Evolutionary conservation across 2,113 vertebrate genomes (phyloP).

Genomic region (Pycnonotus jocosus): DNA sequence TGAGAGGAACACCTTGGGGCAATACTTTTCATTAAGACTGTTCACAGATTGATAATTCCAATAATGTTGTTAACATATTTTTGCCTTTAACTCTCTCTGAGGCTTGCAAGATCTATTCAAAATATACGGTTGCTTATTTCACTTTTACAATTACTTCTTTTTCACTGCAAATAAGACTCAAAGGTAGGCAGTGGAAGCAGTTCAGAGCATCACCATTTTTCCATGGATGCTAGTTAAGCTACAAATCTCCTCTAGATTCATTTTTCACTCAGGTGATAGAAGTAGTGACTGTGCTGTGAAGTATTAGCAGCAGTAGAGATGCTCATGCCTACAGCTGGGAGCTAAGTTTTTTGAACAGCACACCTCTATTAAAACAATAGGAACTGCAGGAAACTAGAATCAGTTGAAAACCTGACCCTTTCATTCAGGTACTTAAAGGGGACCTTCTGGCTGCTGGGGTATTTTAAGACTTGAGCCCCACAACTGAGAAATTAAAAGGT

Average conservation of each 20-base stretch:
- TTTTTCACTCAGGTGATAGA: background rate
- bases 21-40: background rate
- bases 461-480: slow-evolving; percentile 4
- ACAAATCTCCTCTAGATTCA: background rate
- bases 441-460: background rate
- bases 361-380: slow-evolving; percentile 41
- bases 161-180: background rate
- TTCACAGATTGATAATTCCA: background rate
- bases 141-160: background rate
- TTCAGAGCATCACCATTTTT: background rate
- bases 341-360: slow-evolving; percentile 23
- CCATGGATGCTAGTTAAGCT: background rate
- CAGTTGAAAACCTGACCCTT: slow-evolving; percentile 31
- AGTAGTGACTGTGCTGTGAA: slow-evolving; percentile 24
- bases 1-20: background rate
- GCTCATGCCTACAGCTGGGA: slow-evolving; percentile 8
- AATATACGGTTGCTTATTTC: background rate
- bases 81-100: background rate
- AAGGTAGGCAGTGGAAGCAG: background rate
- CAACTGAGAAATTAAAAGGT: slow-evolving; percentile 43
- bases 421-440: background rate
- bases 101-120: background rate
- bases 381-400: background rate
- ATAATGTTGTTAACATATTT: background rate
- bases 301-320: slow-evolving; percentile 1